Evolutionary conservation across 2,797 vertebrate genomes (phyloP), one percentile per base, ranked within the genome.

Genomic region (Apogon talboti): DNA sequence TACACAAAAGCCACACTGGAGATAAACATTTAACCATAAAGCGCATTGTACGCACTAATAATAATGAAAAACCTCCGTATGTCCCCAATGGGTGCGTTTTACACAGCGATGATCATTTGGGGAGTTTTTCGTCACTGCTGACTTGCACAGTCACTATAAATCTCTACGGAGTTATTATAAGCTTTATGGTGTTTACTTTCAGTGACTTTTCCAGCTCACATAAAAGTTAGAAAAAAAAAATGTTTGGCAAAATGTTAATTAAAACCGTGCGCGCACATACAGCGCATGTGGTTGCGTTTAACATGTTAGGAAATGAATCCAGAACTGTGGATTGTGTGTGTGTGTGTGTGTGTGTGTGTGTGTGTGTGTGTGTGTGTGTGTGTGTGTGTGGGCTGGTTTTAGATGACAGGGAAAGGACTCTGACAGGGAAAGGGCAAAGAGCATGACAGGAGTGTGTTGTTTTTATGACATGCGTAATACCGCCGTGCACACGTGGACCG

Each of bases 401-500:
- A 51, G n/a, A 16, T 56, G 1, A 64, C 19, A 67, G 33, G 10
- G 0, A 13, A 1, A 12, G 4, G 35, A 30, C 18, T 11, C 43
- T 49, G 71, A 66, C 44, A 49, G 6, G 14, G 0, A 62, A 4
- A 53, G 70, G 71, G 48, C 74, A 78, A 61, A 70, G 71, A 55
- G 63, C 78, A 44, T 2, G 58, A 13, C 4, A 42, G 2, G 40
- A 28, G 24, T 28, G 24, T 5, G 24, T 4, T 4, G 3, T 28
- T 45, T 66, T 62, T 18, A 38, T n/a, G 58, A 37, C 49, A 8
- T 41, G 63, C 66, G 64, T 30, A 48, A 66, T 54, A 50, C 0
- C 50, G 52, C 11, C 62, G 12, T 71, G 13, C 28, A 19, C 73
- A 15, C 28, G 21, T 49, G 14, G 13, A 53, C 49, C 0, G 1